phyloP scores from a whole-genome alignment of 2,113 vertebrate genomes.

The Sphyrna mokarran region DNA sequence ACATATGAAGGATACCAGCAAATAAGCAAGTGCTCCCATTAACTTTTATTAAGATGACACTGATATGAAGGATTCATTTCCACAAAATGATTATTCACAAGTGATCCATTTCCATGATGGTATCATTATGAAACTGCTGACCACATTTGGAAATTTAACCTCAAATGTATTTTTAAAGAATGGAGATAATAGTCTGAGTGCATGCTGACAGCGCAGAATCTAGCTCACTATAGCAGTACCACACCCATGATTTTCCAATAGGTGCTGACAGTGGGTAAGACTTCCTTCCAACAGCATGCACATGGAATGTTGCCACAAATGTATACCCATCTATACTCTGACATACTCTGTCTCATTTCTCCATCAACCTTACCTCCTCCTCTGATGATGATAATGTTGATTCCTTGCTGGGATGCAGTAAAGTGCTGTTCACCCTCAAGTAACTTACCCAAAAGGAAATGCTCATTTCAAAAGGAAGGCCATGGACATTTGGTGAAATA shows the following conservation, averaged over 20 bases:
- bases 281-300: neutral
- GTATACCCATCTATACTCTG: neutral
- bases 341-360: neutral
- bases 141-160: neutral
- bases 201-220: neutral
- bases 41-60: neutral
- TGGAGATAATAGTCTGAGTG: neutral
- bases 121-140: neutral
- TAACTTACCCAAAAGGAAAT: neutral
- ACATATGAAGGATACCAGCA: neutral
- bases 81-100: neutral
- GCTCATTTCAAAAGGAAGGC: neutral
- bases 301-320: neutral
- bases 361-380: neutral
- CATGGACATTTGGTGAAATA: neutral
- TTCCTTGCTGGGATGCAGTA: neutral
- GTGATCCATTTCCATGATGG: neutral
- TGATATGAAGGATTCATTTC: neutral
- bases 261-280: neutral
- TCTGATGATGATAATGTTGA: neutral
- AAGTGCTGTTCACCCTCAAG: neutral
- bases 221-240: neutral
- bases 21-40: neutral
- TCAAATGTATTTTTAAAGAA: neutral
- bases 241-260: neutral